A percentile compares a stretch with the other conserved stretches of the same genome.
Evolutionary conservation across 2,797 vertebrate species (phyloP).

Genomic region (Semaprochilodus insignis): DNA sequence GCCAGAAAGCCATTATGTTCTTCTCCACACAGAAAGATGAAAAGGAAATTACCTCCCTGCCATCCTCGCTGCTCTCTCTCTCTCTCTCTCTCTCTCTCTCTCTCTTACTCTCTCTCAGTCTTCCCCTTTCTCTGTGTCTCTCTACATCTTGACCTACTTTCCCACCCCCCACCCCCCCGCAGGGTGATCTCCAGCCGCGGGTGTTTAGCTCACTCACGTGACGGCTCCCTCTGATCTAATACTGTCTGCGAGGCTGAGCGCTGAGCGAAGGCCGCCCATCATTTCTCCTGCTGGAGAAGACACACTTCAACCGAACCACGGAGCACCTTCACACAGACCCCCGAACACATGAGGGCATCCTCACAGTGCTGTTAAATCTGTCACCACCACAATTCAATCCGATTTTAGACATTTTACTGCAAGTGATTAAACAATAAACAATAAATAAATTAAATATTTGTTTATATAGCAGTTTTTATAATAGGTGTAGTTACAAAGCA

Average conservation of each 20-base stretch:
- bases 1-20: slow-evolving; percentile 8
- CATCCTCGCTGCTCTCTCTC: background rate
- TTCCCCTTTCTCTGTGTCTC: background rate
- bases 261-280: slow-evolving; percentile 23
- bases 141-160: slow-evolving; percentile 40
- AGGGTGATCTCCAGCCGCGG: slow-evolving; percentile 10
- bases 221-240: slow-evolving; percentile 26
- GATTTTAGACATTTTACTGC: background rate
- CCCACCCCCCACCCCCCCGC: slow-evolving; percentile 13
- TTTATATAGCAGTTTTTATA: too few relatives aligned
- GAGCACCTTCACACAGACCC: background rate
- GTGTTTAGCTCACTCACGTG: slow-evolving; percentile 25
- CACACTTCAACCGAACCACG: too few relatives aligned
- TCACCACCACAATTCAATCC: background rate
- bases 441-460: too few relatives aligned
- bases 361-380: background rate
- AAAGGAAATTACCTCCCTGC: background rate
- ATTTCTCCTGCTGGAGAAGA: slow-evolving; percentile 4
- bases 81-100: background rate
- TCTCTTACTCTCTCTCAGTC: slow-evolving; percentile 1
- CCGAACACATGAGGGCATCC: background rate
- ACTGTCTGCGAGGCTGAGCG: background rate
- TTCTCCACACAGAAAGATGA: background rate
- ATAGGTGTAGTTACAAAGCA: too few relatives aligned
- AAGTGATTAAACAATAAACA: too few relatives aligned